Base-by-base conservation (phyloP, 2,888 invertebrate species). In the Dryocosmus kuriphilus region DNA sequence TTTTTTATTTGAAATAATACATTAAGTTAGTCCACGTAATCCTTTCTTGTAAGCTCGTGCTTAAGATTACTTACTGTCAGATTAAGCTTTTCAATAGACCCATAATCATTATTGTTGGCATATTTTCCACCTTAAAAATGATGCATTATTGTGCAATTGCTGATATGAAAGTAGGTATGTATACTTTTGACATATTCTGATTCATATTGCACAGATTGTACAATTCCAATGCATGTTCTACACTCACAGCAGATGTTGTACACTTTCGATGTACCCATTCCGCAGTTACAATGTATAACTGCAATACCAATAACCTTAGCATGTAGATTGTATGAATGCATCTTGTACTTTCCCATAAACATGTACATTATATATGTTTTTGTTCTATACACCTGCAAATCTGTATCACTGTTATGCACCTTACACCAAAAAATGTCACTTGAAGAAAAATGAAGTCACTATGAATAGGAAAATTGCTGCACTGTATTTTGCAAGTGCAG, bases 171-270 rank as follows among this genome's bases (percentile, higher is more conserved):
- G 65, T 51, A 51, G 7, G 51, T 22, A 55, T 55, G 51, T 22
- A 22, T 27, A 41, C 41, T 65, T 41, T 24, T 41, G 65, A 65
- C 65, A 71, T 41, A 46, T 71, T 51, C 41, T 71, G 67, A 71
- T 71, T 71, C 46, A 71, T 65, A 35, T 71, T 41, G 30, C 30
- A 71, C 46, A 71, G 41, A 30, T 46, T 41, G 46, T 46, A 27
- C 60, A 60, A 27, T 60, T 22, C 16, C 60, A 22, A 60, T 24
- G 46, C 46, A 71, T 71, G 67, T 71, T 71, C 67, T 71, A 71
- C 67, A 71, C 41, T 71, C 8, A 30, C 67, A 71, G 67, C 67
- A 71, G 67, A 71, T 71, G 67, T 71, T 71, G 65, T 65, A 65
- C 65, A 65, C 24, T 65, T 65, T 65, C 38, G 65, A 41, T 65